These are phyloP conservation scores for Rosalia funebris DNA, from an alignment of 2,888 invertebrate species.

Conservation along the genomic window DNA sequence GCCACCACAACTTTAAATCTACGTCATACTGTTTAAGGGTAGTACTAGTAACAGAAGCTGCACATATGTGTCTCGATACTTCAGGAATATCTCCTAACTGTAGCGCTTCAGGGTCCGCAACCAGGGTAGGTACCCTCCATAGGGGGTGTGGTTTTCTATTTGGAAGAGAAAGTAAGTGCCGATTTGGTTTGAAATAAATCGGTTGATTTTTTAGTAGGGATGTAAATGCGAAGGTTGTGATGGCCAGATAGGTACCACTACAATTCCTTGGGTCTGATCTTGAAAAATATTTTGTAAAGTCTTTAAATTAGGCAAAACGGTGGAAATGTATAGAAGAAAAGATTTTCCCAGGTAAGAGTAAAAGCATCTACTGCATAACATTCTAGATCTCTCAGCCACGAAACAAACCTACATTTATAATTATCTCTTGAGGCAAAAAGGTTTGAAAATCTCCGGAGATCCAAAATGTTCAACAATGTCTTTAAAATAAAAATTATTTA, in stretches of 20 bases:
- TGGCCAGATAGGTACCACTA: slow-evolving; percentile 29
- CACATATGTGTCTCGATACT: slow-evolving; percentile 1
- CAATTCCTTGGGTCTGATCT: slow-evolving; percentile 25
- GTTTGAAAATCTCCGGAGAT: slow-evolving; percentile 23
- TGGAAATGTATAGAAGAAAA: slow-evolving; percentile 36
- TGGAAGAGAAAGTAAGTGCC: slow-evolving; percentile 9
- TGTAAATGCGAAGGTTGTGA: slow-evolving; percentile 29
- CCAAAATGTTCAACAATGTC: slow-evolving; percentile 9
- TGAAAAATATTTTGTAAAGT: slow-evolving; percentile 48
- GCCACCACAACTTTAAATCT: not conserved
- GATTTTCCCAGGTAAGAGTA: slow-evolving; percentile 36
- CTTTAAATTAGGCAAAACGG: slow-evolving; percentile 40
- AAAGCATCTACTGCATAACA: slow-evolving; percentile 47
- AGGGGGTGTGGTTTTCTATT: slow-evolving; percentile 25
- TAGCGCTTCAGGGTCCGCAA: slow-evolving; percentile 12
- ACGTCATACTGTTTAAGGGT: slow-evolving; percentile 11
- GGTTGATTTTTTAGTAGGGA: slow-evolving; percentile 10
- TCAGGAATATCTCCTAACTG: slow-evolving; percentile 1
- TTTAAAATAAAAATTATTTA: slow-evolving; percentile 6
- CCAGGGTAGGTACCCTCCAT: slow-evolving; percentile 13
- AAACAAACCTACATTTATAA: slow-evolving; percentile 48
- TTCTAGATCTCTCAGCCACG: slow-evolving; percentile 48
- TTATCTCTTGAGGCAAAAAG: slow-evolving; percentile 30
- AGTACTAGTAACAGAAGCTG: not conserved
- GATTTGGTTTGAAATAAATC: slow-evolving; percentile 18